A percentile compares a stretch with the other conserved stretches of the same genome.
phyloP scores from a whole-genome alignment of 1,140 invertebrate genomes.

The Drusus annulatus region DNA sequence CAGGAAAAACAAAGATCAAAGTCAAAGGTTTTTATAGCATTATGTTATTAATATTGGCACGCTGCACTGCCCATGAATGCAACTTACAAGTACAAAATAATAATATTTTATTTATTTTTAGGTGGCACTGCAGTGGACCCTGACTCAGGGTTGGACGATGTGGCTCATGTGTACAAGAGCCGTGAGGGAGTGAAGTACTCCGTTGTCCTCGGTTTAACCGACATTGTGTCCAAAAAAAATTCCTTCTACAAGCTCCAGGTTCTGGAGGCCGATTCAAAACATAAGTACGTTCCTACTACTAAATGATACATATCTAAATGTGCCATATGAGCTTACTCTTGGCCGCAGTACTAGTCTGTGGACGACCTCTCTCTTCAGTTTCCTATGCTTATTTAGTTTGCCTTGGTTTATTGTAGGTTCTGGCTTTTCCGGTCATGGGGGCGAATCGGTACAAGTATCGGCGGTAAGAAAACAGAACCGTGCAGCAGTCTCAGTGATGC shows the following conservation, averaged over 20 bases:
- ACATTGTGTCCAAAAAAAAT: constrained; percentile 90
- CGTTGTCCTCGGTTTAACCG: constrained; percentile 86
- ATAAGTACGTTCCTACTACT: constrained; percentile 69
- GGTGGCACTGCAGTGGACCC: constrained; percentile 92
- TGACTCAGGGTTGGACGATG: constrained; percentile 85
- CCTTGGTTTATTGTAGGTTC: constrained; percentile 74
- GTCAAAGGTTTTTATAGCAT: constrained; percentile 77
- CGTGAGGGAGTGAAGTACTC: constrained; percentile 79
- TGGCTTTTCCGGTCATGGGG: constrained; percentile 95
- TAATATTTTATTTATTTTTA: constrained; percentile 38
- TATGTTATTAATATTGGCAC: neutral
- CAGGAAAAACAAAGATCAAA: constrained; percentile 81
- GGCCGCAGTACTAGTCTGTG: too few relatives aligned
- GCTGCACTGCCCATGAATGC: too few relatives aligned
- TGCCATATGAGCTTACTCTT: too few relatives aligned
- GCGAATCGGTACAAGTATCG: constrained; percentile 94
- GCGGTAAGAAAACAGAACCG: constrained; percentile 83
- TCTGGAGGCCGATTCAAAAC: constrained; percentile 81
- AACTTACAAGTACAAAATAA: too few relatives aligned
- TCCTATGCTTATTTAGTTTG: neutral
- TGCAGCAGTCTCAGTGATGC: constrained; percentile 74
- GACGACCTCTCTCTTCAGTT: too few relatives aligned
- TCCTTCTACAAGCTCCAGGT: constrained; percentile 97
- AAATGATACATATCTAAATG: too few relatives aligned
- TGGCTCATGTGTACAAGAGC: constrained; percentile 84